Evolutionary conservation across 2,888 invertebrate genomes (phyloP).

Genomic region (Cataglyphis cursor): DNA sequence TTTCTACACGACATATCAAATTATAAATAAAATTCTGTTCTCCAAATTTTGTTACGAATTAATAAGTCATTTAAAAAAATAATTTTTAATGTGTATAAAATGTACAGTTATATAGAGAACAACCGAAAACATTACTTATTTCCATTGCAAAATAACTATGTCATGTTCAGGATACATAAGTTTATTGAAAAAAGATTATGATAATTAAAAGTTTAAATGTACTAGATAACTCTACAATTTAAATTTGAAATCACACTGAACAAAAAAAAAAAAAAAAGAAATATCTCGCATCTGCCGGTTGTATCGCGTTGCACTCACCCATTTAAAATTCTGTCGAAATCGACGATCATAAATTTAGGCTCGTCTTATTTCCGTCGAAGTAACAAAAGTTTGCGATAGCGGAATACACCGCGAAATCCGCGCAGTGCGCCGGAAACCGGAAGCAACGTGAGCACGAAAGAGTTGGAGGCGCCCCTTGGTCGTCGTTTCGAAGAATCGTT

Average conservation of each 20-base stretch:
- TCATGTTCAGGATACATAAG: background rate
- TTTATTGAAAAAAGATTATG: background rate
- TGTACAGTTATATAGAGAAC: background rate
- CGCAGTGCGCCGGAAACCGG: constrained; percentile 59
- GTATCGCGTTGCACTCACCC: background rate
- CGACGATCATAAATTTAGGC: constrained; percentile 14
- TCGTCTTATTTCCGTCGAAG: constrained; percentile 49
- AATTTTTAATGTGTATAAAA: background rate
- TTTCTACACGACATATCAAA: background rate
- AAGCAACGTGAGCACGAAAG: constrained; percentile 48
- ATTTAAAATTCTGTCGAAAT: background rate
- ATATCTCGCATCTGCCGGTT: background rate
- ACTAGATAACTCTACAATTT: no score
- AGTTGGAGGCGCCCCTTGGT: constrained; percentile 30
- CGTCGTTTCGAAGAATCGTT: constrained; percentile 65
- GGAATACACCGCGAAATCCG: constrained; percentile 57
- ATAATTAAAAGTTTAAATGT: background rate
- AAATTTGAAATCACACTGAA: background rate
- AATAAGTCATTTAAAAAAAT: background rate
- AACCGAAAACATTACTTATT: background rate
- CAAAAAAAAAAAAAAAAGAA: background rate
- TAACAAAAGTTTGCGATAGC: constrained; percentile 55
- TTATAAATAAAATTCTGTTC: background rate
- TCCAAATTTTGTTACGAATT: background rate
- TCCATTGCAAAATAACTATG: background rate